Base-by-base conservation (phyloP, 2,113 vertebrate species). In the Pyrgilauda ruficollis region DNA sequence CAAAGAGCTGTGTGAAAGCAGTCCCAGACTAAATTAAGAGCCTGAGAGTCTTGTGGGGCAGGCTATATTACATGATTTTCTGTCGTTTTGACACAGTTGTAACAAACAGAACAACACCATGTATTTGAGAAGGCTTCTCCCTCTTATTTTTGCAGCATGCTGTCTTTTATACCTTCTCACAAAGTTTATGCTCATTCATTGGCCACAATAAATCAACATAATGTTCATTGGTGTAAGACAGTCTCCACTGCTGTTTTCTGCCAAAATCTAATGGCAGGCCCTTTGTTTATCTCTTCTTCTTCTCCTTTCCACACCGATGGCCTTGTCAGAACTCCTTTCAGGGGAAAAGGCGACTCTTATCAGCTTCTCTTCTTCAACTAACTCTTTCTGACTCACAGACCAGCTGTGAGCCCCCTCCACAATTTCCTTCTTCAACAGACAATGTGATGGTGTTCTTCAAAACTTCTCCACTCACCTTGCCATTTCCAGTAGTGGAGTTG, bases 271-370 rank as follows among this genome's bases (percentile, higher is more conserved):
- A 59, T n/a, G 26, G n/a, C 15, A 37, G 15, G 58, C 23, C 58
- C 23, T n/a, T 37, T 7, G 3, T 26, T 59, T 59, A 37, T 37
- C 21, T n/a, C 33, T 59, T 59, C 33, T 59, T 35, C n/a, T 35
- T n/a, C 22, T n/a, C 56, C 6, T 35, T 59, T 59, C 15, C n/a
- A 26, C 7, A 5, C 10, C 5, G 1, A 59, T 3, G 3, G 15
- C n/a, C 15, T 35, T 59, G n/a, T 35, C 3, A 59, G n/a, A 59
- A 35, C 10, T 24, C 23, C n/a, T 59, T 59, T 26, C 58, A 59
- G n/a, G 15, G n/a, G 10, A 16, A 59, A 59, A 59, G 58, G 16
- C 15, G 11, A 37, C 15, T 24, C n/a, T 37, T 17, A 59, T 11
- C n/a, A 59, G 23, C n/a, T 37, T 59, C 58, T 26, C 10, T 59